These are phyloP conservation scores for Hesperia comma DNA, from an alignment of 2,888 invertebrate species.

Conservation along the genomic window DNA sequence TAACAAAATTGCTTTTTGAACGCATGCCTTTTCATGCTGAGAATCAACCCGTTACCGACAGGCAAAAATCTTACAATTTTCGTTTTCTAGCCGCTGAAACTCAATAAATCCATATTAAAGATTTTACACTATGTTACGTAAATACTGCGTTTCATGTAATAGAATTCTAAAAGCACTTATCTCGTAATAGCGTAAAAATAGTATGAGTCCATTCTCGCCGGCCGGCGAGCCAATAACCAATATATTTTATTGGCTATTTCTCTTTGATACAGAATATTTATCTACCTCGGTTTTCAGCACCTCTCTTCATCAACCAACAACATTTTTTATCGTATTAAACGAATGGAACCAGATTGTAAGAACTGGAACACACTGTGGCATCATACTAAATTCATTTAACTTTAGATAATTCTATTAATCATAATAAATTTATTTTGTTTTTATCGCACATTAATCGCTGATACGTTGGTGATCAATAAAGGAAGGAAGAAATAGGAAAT, in stretches of 20 bases:
- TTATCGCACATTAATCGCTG: too few relatives aligned
- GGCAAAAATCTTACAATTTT: too few relatives aligned
- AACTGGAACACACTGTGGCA: constrained; percentile 2
- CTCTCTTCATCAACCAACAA: constrained; percentile 31
- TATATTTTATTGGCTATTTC: constrained; percentile 34
- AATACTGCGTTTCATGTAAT: constrained; percentile 7
- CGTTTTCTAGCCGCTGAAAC: too few relatives aligned
- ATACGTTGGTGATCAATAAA: too few relatives aligned
- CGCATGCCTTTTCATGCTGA: too few relatives aligned
- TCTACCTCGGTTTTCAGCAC: constrained; percentile 41
- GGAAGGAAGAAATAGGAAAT: too few relatives aligned
- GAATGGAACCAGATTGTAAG: constrained; percentile 1
- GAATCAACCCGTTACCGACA: too few relatives aligned
- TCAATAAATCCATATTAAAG: background rate
- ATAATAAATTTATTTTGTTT: too few relatives aligned
- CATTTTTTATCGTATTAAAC: constrained; percentile 36
- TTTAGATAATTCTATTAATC: too few relatives aligned
- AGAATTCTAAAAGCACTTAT: constrained; percentile 11
- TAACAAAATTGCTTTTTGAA: too few relatives aligned
- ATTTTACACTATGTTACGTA: background rate
- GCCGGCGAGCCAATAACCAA: constrained; percentile 23
- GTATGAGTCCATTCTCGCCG: constrained; percentile 8
- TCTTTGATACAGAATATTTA: constrained; percentile 47
- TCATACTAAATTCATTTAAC: too few relatives aligned
- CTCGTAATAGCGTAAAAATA: constrained; percentile 28